Base-by-base conservation (phyloP, 2,888 invertebrate genomes). In the Oxytorus armatus region DNA sequence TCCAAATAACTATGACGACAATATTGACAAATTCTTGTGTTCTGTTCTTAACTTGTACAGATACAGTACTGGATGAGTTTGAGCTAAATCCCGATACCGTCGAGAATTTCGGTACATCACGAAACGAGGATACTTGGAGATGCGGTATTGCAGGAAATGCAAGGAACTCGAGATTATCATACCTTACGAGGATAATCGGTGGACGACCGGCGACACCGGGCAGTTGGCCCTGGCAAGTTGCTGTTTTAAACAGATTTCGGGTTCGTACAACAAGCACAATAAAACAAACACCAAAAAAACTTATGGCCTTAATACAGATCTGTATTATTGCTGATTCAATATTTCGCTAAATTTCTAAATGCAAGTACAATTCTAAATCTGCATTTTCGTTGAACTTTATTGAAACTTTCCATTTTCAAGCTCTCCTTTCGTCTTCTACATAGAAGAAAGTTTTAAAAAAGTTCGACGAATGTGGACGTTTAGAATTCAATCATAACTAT, bases 191-290 rank as follows among this genome's bases (percentile, higher is more conserved):
- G 85, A 98, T 98, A 79, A 96, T 98, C 74, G 98, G 98, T 0
- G 98, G 98, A 0, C 93, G 95, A 68, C 96, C 96, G 47, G 94
- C 97, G 0, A 93, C 94, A 10, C 95, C 95, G 61, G 96, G 97
- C 44, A 96, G 96, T 89, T 98, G 98, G 98, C 97, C 98, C 0
- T 98, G 98, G 98, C 98, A 98, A 93, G 97, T 97, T 18, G 98
- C 97, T 66, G 95, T 98, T 68, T 93, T 98, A 77, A 98, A 98
- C 91, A 94, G 96, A 88, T 95, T 95, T 91, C 95, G 95, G 93
- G 97, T 96, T 92, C 90, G 92, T 88, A 68, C 21, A 51, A 14
- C 4, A 14, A 4, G 11, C 8, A 7, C 44, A 1, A 8, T 23
- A 51, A 53, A 21, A 49, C 25, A 14, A n/a, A 7, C 36, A 8